A percentile compares a stretch with the other conserved stretches of the same genome.
These are phyloP conservation scores for Leptodactylus fuscus DNA, from an alignment of 2,113 vertebrate species.

Conservation along the genomic window DNA sequence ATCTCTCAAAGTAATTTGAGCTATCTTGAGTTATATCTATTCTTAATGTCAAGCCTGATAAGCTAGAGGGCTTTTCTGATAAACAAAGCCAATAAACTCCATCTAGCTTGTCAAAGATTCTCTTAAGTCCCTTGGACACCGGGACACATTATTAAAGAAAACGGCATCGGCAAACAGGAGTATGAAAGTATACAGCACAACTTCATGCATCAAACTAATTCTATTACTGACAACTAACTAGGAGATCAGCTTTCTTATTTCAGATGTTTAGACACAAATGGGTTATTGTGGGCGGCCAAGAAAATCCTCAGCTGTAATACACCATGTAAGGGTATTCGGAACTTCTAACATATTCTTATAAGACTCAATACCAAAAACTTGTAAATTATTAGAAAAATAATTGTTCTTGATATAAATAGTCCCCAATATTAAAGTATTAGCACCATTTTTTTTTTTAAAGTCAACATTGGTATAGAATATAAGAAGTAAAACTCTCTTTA, in stretches of 20 bases:
- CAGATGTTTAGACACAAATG: slow-evolving; percentile 33
- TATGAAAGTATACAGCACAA: neutral
- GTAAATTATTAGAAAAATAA: neutral
- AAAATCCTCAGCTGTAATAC: neutral
- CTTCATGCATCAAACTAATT: slow-evolving; percentile 27
- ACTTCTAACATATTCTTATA: neutral
- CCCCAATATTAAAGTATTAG: too few species aligned
- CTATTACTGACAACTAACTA: slow-evolving; percentile 24
- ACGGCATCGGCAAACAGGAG: neutral
- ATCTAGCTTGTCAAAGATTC: slow-evolving; percentile 51
- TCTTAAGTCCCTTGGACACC: slow-evolving; percentile 33
- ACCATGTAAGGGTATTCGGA: neutral
- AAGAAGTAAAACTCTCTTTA: too few species aligned
- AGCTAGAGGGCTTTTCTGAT: slow-evolving; percentile 52
- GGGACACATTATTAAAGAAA: slow-evolving; percentile 34
- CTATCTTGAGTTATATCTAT: slow-evolving; percentile 45
- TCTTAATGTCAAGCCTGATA: slow-evolving; percentile 40
- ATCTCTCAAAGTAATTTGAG: slow-evolving; percentile 35
- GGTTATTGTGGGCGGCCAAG: neutral
- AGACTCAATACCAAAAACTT: neutral
- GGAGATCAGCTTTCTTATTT: slow-evolving; percentile 24
- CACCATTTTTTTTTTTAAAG: too few species aligned
- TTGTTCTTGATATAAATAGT: too few species aligned
- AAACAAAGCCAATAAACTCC: slow-evolving; percentile 45
- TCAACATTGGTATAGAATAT: too few species aligned